These are phyloP conservation scores for Equus quagga DNA, from an alignment of 2,113 vertebrate genomes.

Conservation along the genomic window DNA sequence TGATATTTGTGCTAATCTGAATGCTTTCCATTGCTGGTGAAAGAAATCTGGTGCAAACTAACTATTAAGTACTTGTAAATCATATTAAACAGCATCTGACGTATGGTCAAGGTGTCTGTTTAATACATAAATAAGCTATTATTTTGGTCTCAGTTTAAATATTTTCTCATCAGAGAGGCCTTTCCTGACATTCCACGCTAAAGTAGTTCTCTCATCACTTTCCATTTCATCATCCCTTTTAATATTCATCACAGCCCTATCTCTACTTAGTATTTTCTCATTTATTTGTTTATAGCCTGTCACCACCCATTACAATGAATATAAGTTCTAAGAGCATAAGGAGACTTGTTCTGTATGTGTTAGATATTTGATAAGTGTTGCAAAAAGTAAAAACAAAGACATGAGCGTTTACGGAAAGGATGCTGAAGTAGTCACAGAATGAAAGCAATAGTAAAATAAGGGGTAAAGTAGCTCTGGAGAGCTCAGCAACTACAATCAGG, in stretches of 20 bases:
- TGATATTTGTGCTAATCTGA: background rate
- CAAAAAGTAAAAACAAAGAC: background rate
- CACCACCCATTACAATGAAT: background rate
- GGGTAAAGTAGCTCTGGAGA: background rate
- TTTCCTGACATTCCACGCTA: background rate
- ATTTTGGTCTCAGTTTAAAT: slow-evolving; percentile 17
- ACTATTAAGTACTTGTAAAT: background rate
- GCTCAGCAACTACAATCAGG: background rate
- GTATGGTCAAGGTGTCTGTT: background rate
- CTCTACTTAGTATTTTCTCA: background rate
- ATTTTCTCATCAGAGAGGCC: background rate
- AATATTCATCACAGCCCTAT: background rate
- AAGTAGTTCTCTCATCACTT: background rate
- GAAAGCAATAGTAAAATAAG: background rate
- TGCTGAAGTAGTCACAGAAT: background rate
- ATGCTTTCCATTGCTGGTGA: background rate
- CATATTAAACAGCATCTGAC: background rate
- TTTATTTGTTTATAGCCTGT: background rate
- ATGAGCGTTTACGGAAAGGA: background rate
- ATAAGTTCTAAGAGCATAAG: background rate
- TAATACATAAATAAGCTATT: background rate
- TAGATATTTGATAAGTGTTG: background rate
- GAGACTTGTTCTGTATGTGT: background rate
- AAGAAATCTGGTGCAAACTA: slow-evolving; percentile 33
- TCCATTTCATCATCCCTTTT: background rate